Evolutionary conservation across 2,797 vertebrate genomes (phyloP).

Genomic region (Nyctalus aviator): DNA sequence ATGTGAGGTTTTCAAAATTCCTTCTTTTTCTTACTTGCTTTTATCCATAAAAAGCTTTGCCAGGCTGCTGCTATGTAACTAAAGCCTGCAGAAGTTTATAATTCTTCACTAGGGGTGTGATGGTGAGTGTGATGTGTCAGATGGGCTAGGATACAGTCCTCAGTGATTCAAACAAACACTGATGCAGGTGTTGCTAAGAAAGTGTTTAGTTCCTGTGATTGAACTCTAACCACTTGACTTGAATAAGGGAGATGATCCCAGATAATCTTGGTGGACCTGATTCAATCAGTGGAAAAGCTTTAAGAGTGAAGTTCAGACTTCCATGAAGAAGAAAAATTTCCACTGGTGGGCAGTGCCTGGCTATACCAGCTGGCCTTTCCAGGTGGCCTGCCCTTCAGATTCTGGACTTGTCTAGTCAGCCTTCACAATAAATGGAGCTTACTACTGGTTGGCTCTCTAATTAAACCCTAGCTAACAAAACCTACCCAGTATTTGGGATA

Average conservation of each 20-base stretch:
- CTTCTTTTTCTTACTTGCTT: conserved; percentile 20
- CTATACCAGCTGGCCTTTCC: background rate
- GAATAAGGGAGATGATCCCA: background rate
- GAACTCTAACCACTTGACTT: background rate
- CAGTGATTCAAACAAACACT: conserved; percentile 4
- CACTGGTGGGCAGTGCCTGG: background rate
- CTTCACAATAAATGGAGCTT: background rate
- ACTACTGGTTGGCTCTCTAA: background rate
- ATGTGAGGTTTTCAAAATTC: background rate
- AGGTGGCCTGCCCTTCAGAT: background rate
- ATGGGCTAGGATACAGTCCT: background rate
- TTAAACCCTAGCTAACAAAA: background rate
- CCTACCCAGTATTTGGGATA: background rate
- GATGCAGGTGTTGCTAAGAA: background rate
- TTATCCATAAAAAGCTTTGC: conserved; percentile 1
- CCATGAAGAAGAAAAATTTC: background rate
- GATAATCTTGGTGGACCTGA: background rate
- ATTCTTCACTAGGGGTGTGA: background rate
- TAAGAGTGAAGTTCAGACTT: background rate
- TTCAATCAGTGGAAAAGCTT: background rate
- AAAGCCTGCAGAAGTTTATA: background rate
- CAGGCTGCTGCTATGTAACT: background rate
- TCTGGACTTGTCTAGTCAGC: background rate
- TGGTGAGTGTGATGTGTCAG: background rate
- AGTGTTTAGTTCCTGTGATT: background rate